Evolutionary conservation across 2,888 invertebrate genomes (phyloP), one percentile per base, ranked within the genome.

Genomic region (Calephelis perditalis): DNA sequence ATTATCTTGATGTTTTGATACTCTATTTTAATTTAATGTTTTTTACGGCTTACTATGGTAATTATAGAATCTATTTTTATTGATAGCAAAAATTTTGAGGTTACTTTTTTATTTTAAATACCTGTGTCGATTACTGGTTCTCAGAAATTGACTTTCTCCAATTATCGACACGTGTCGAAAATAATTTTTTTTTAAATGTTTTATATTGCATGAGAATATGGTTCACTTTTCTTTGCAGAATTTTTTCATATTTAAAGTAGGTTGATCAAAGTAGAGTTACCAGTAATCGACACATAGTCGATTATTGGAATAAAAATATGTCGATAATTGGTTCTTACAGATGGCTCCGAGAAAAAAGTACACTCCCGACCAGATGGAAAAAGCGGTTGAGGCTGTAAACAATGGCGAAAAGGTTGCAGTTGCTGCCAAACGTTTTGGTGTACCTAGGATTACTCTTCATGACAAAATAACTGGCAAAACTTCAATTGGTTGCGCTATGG

Each of bases 291-390:
- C 60, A 59, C 54, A 44, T 26, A 57, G 59, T 61, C 61, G 54
- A 61, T 59, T 37, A 57, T 37, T 59, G 57, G 58, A 54, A 54
- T 55, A 37, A 37, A 55, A 55, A 59, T 56, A 43, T 59, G 59
- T 61, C 61, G 57, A 61, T 59, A 35, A 57, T 55, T 59, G 57
- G 59, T 61, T 62, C 45, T 54, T 54, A 57, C 54, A 67, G 62
- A 65, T 66, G 65, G 61, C 64, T 11, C 64, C 65, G 12, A 65
- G 47, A 64, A 65, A 64, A 61, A 55, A 65, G 15, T 64, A 67
- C 57, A 57, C 60, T 5, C 57, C 64, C 11, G 60, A 61, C 10
- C 64, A 67, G 57, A 45, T 63, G 44, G 61, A 36, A 26, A 61
- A 62, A 57, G 67, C 67, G 11, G 52, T 66, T 26, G 62, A 63